Base-by-base conservation (phyloP, 2,888 invertebrate species). In the Diplolepis rosae region DNA sequence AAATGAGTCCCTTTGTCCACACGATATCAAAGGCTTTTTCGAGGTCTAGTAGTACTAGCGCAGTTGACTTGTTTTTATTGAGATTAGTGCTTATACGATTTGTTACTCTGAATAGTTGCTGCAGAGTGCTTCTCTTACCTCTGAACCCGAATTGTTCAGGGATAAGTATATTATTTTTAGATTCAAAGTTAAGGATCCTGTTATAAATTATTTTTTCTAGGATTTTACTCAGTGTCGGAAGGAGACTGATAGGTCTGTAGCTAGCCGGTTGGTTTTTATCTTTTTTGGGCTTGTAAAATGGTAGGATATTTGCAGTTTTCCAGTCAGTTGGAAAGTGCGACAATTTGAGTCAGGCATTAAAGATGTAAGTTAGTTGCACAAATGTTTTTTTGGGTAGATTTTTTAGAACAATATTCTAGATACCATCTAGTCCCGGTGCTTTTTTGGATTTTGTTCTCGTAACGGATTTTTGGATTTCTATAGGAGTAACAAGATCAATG, bases 191-290 rank as follows among this genome's bases (percentile, higher is more conserved):
- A n/a, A n/a, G n/a, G n/a, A n/a, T 48, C 22, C 48, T 48, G 9
- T 48, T 48, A 4, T 48, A n/a, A 7, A 48, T 48, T 1, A 9
- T 22, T n/a, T 48, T 48, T 7, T 48, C 48, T 22, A 48, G 22
- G 5, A 48, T 6, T 18, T 48, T 48, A 48, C 48, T 48, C 0
- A 18, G 3, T 7, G 48, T 48, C 4, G 65, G 7, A 0, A 74
- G 48, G 0, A 76, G 65, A 28, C 72, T 76, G 2, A 76, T 74
- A 2, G 73, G 71, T 24, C 73, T 66, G 50, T 72, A 74, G 39
- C 50, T 75, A 13, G 35, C 4, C 0, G 73, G 18, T 30, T 5
- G 1, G 11, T 51, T 18, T n/a, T 11, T n/a, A 22, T 75, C 65
- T 68, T 72, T 73, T 4, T 65, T 65, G 11, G 75, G 56, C 56